Evolutionary conservation across 2,888 invertebrate genomes (phyloP), one percentile per base, ranked within the genome.

Genomic region (Diarsia brunnea): DNA sequence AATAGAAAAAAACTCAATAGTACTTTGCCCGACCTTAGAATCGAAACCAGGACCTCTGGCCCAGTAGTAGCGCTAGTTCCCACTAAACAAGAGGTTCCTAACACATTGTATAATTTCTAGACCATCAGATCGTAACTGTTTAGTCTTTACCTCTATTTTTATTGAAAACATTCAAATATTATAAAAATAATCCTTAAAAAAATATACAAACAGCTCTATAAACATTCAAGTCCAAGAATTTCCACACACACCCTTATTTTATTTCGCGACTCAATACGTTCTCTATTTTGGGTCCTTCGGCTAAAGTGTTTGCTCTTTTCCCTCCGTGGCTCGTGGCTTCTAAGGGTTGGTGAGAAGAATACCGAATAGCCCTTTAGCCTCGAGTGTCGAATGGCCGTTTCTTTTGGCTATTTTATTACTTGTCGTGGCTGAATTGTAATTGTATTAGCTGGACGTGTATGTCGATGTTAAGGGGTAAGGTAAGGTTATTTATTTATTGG

Each of bases 241-340:
- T 92, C 91, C 91, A 91, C 92, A 91, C 92, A 91, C 89, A 92
- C 96, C 87, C 95, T 94, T 94, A 95, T 95, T 96, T 95, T 95
- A 95, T 95, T 95, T 94, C 93, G 94, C 94, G 95, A 96, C 96
- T 96, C 96, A 96, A 96, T 96, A 95, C 96, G 91, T 94, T 95
- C 95, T 94, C 94, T 94, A 95, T 95, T 95, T 94, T 91, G 92
- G 94, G 87, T 88, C 84, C 81, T 88, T 78, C 87, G 89, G 87
- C 91, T 91, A 90, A 83, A 95, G 95, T 95, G 95, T 95, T 95
- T 95, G 95, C 94, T 92, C 90, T 94, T 94, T 95, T 92, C 93
- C 95, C 94, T 95, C 93, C 92, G 91, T 90, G 86, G 87, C 60
- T 80, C 77, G 55, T 72, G 49, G 91, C 90, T 72, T 89, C 91